A percentile compares a stretch with the other conserved stretches of the same genome.
Evolutionary conservation across 2,888 invertebrate genomes (phyloP).

Genomic region (Buathra laborator): DNA sequence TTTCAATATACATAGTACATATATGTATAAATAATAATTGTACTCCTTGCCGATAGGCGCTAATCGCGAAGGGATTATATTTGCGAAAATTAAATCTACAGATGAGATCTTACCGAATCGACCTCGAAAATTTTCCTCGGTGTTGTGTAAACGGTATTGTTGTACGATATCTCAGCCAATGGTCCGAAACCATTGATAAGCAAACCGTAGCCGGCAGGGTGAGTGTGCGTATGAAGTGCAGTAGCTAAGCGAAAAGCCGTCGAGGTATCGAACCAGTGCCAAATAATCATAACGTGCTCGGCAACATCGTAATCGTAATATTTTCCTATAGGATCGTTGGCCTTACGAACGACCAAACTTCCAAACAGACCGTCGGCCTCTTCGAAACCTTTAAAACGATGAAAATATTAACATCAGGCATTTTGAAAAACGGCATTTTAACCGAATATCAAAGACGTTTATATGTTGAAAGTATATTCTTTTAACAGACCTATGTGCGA

Average conservation of each 20-base stretch:
- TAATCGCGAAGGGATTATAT: too few relatives aligned
- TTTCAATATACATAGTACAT: not conserved
- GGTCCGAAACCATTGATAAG: constrained; percentile 78
- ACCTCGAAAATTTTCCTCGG: constrained; percentile 76
- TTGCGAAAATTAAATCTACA: not conserved
- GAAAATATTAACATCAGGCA: not conserved
- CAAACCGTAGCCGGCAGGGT: constrained; percentile 74
- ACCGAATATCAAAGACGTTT: not conserved
- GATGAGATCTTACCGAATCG: constrained; percentile 69
- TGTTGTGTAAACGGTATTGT: constrained; percentile 69
- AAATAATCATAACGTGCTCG: constrained; percentile 85
- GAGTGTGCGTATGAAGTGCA: constrained; percentile 70
- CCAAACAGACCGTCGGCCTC: constrained; percentile 85
- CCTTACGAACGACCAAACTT: constrained; percentile 83
- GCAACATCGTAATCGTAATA: constrained; percentile 86
- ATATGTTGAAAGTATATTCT: too few relatives aligned
- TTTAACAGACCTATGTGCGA: constrained; percentile 80
- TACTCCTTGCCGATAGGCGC: not conserved
- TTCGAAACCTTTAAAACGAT: constrained; percentile 80
- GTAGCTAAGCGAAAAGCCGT: constrained; percentile 74
- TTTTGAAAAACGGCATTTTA: not conserved
- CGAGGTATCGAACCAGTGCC: constrained; percentile 85
- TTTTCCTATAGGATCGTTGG: constrained; percentile 75
- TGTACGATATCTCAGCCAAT: constrained; percentile 68
- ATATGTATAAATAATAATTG: not conserved